These are phyloP conservation scores for Anthonomus grandis DNA, from an alignment of 1,140 invertebrate genomes.

Conservation along the genomic window DNA sequence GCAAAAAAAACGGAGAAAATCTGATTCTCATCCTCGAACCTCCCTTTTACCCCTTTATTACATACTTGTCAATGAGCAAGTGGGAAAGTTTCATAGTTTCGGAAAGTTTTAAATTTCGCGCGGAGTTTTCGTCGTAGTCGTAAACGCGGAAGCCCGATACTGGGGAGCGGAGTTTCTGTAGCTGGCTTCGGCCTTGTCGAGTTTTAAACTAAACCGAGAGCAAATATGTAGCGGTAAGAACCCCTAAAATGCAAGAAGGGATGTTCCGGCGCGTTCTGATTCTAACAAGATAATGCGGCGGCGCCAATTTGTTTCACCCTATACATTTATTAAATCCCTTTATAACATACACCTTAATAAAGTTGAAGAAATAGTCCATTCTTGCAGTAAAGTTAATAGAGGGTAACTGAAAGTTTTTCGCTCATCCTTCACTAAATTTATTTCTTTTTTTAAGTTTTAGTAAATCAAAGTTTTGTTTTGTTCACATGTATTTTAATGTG, in stretches of 20 bases:
- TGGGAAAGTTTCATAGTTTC: conserved; percentile 27
- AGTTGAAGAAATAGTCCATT: too few species aligned
- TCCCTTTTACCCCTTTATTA: background rate
- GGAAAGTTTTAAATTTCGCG: conserved; percentile 23
- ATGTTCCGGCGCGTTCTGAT: conserved; percentile 37
- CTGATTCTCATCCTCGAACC: conserved; percentile 17
- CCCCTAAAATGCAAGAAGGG: conserved; percentile 37
- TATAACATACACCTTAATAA: too few species aligned
- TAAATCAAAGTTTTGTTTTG: too few species aligned
- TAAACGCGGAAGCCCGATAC: conserved; percentile 12
- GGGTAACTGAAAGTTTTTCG: too few species aligned
- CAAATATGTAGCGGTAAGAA: conserved; percentile 29
- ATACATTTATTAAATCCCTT: too few species aligned
- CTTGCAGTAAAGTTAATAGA: too few species aligned
- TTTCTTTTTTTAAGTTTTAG: too few species aligned
- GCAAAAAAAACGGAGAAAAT: conserved; percentile 22
- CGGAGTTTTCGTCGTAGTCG: too few species aligned
- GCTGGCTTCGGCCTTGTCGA: conserved; percentile 21
- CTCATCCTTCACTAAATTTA: too few species aligned
- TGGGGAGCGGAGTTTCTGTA: conserved; percentile 17
- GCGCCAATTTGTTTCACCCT: conserved; percentile 31
- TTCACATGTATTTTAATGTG: too few species aligned
- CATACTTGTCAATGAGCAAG: conserved; percentile 13
- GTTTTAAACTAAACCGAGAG: conserved; percentile 29
- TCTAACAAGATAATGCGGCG: conserved; percentile 36